Base-by-base conservation (phyloP, 2,888 invertebrate species). In the Teleogryllus oceanicus region DNA sequence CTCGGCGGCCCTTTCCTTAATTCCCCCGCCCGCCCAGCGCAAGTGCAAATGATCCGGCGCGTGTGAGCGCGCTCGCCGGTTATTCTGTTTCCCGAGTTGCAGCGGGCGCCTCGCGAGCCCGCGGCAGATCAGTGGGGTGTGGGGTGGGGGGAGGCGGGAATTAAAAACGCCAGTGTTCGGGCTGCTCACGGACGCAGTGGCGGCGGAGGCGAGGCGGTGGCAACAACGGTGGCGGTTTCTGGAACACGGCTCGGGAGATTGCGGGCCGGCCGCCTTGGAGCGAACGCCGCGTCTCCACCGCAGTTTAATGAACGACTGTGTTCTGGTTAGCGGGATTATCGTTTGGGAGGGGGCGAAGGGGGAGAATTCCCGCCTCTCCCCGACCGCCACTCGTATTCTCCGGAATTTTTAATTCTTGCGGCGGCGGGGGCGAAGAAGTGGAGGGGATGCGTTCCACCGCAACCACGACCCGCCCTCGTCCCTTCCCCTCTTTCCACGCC, bases 231-330 rank as follows among this genome's bases (percentile, higher is more conserved):
- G 62, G 62, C 62, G 62, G 62, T 62, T n/a, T 13, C 13, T n/a
- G 62, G 62, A 62, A 62, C 62, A 62, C 62, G 62, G 16, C n/a
- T 62, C 62, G 13, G 62, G 16, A 62, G 16, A 16, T 16, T 62
- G 62, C 62, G 62, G 16, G 13, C 62, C 62, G 16, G 10, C 62
- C 62, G 16, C 62, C 62, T 13, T n/a, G 37, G 62, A 13, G 62
- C 62, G 62, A 1, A 62, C 62, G 5, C 16, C 13, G 62, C 62
- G 62, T n/a, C 62, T 62, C 62, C 62, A n/a, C 62, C 37, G 37
- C 37, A 37, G 62, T 62, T 62, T 62, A 62, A 62, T 62, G 62
- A 62, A 62, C 62, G 62, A n/a, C 62, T 62, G 62, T 62, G n/a
- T 62, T 11, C 62, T 62, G 62, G 62, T 62, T 62, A 62, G 62